Evolutionary conservation across 2,113 vertebrate species (phyloP).

Genomic region (Meriones unguiculatus): DNA sequence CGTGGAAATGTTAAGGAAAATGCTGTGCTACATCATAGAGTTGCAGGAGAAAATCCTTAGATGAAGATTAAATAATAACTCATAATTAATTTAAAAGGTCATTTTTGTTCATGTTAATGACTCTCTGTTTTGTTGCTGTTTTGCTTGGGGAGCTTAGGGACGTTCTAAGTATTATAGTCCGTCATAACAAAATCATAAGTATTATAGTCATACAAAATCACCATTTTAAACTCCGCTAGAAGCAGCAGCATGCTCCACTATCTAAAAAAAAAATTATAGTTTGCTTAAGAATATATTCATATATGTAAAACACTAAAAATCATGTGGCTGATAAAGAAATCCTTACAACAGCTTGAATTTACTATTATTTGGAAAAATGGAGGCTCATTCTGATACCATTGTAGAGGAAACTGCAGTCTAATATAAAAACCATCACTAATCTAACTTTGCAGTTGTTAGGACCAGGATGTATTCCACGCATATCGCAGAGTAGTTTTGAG

Average conservation of each 20-base stretch:
- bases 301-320: slow-evolving; percentile 17
- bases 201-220: slow-evolving; percentile 24
- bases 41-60: slow-evolving; percentile 38
- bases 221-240: not conserved
- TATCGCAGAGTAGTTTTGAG: slow-evolving; percentile 21
- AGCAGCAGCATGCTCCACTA: slow-evolving; percentile 6
- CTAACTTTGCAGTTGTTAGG: not conserved
- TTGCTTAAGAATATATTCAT: slow-evolving; percentile 10
- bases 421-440: not conserved
- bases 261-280: not conserved
- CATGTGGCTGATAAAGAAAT: slow-evolving; percentile 23
- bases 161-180: not conserved
- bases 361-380: not conserved
- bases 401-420: slow-evolving; percentile 16
- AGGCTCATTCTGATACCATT: slow-evolving; percentile 1
- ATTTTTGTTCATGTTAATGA: not conserved
- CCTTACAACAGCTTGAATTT: not conserved
- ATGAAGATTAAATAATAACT: slow-evolving; percentile 63
- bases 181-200: slow-evolving; percentile 43
- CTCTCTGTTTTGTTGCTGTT: slow-evolving; percentile 53
- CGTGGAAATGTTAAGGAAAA: slow-evolving; percentile 85
- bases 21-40: slow-evolving; percentile 67
- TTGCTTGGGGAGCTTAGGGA: not conserved
- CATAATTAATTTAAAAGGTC: slow-evolving; percentile 66
- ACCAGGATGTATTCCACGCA: slow-evolving; percentile 1